phyloP scores from a whole-genome alignment of 2,888 invertebrate genomes.

The Bembecia ichneumoniformis region DNA sequence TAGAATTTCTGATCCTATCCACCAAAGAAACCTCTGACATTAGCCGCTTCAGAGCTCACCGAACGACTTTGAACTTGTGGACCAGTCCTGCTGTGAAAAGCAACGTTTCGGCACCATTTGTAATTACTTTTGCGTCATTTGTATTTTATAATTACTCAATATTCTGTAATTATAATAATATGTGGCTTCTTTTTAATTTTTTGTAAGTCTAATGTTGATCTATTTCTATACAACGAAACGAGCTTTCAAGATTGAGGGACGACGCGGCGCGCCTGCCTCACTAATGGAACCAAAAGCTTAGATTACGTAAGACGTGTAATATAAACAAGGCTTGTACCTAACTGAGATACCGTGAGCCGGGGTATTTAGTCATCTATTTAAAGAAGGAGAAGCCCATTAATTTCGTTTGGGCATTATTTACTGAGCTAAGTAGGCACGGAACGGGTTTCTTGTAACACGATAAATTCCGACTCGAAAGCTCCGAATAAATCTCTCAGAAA shows the following conservation, averaged over 20 bases:
- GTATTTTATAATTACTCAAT: too few species aligned
- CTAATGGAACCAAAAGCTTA: conserved; percentile 53
- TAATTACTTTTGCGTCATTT: too few species aligned
- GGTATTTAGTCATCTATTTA: conserved; percentile 71
- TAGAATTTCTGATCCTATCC: too few species aligned
- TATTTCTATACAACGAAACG: not conserved
- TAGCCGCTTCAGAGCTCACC: too few species aligned
- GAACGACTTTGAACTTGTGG: too few species aligned
- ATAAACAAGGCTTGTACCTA: conserved; percentile 50
- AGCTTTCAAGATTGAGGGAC: not conserved
- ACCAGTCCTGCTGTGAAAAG: too few species aligned
- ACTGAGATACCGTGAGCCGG: conserved; percentile 56
- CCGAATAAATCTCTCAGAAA: conserved; percentile 61
- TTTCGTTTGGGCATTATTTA: conserved; percentile 65
- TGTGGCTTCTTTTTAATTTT: too few species aligned
- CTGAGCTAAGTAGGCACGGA: conserved; percentile 65
- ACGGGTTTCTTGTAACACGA: conserved; percentile 62
- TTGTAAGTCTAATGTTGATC: conserved; percentile 7
- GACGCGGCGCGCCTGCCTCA: conserved; percentile 19
- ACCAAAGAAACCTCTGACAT: too few species aligned
- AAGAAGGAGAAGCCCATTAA: conserved; percentile 63
- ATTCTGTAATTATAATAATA: too few species aligned
- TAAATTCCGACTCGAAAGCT: conserved; percentile 60
- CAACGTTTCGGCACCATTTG: too few species aligned
- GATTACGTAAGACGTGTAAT: conserved; percentile 52